Evolutionary conservation across 2,797 vertebrate genomes (phyloP).

Genomic region (Halcyon smyrnensis): DNA sequence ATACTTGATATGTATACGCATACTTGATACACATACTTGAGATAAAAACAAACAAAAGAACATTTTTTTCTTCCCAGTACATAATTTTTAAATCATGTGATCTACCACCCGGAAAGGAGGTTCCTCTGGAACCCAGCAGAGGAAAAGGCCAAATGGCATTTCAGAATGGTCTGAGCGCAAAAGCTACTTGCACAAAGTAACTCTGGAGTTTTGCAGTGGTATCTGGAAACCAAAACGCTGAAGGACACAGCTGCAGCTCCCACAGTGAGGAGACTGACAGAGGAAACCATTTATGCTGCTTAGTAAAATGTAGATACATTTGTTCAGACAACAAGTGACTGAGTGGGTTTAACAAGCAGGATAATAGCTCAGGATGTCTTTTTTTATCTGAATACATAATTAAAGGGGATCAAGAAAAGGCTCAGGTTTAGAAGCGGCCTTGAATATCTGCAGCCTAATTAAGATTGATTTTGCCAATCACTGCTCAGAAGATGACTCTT

Average conservation of each 20-base stretch:
- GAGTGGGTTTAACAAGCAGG: constrained; percentile 52
- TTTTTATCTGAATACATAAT: constrained; percentile 68
- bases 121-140: background rate
- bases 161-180: background rate
- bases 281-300: background rate
- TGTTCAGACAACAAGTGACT: constrained; percentile 31
- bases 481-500: background rate
- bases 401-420: constrained; percentile 52
- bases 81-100: background rate
- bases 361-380: constrained; percentile 55
- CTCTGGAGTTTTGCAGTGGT: background rate
- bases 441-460: constrained; percentile 59
- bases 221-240: background rate
- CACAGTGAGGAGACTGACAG: background rate
- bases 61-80: fast-evolving
- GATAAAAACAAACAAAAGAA: background rate
- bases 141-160: background rate
- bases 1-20: background rate
- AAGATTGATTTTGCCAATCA: constrained; percentile 68
- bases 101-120: background rate
- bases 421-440: constrained; percentile 49
- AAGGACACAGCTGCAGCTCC: constrained; percentile 31
- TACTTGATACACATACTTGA: background rate
- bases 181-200: background rate
- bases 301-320: background rate